Base-by-base conservation (phyloP, 2,797 vertebrate genomes). In the Notamacropus eugenii region DNA sequence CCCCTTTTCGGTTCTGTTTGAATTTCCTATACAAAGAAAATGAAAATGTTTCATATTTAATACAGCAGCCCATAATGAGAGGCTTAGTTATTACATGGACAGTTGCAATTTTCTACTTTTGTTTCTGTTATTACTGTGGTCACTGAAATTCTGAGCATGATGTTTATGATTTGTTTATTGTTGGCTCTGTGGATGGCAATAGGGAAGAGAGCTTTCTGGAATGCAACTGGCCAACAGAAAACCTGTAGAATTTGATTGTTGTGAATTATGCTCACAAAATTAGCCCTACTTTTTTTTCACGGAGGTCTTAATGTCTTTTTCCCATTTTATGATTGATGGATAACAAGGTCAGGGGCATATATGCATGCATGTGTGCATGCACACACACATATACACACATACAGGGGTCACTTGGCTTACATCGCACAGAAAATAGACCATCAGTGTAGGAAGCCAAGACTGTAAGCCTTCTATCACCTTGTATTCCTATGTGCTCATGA, bases 41-140 rank as follows among this genome's bases (percentile, higher is more conserved):
- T 98, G 98, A 99, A 98, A 98, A 98, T 98, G 97, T 97, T 98
- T 98, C 98, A 98, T 98, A 98, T 98, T 98, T 98, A 98, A 98
- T 98, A 98, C 94, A 97, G 96, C 96, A 98, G 59, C 96, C 97
- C 95, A 92, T 98, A 98, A 98, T 96, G 96, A 98, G 98, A 98
- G 96, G 93, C 96, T 98, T 98, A 98, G 98, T 98, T 98, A 98
- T 98, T 98, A 98, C 97, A 97, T 12, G 92, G 95, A 98, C 92
- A 57, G 91, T 92, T 97, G 96, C 94, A 96, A 93, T 98, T 98
- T 98, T 98, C 96, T 96, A 94, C 97, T 98, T 98, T 98, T 98
- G 96, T 98, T 98, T 98, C 98, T 97, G 96, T 97, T 98, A n/a
- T 93, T 94, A 97, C 96, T 93, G 96, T 94, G 94, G 94, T 95